These are phyloP conservation scores for Dendrolimus pini DNA, from an alignment of 2,888 invertebrate genomes.

Conservation along the genomic window DNA sequence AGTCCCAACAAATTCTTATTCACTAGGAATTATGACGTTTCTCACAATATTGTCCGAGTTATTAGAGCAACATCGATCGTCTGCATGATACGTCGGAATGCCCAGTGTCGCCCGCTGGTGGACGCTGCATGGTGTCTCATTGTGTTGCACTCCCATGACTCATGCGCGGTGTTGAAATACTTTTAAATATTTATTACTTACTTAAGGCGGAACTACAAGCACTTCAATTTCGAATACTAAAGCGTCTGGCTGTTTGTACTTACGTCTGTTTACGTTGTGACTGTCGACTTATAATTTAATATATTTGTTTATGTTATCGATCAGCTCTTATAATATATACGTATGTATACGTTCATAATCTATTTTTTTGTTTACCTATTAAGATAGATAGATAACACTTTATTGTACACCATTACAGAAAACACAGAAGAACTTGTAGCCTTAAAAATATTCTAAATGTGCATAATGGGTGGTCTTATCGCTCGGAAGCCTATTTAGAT, in stretches of 20 bases:
- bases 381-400: no score
- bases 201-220: slow-evolving; percentile 3
- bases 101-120: slow-evolving; percentile 43
- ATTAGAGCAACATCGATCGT: slow-evolving; percentile 47
- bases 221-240: background rate
- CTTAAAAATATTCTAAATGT: no score
- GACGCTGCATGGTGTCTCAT: slow-evolving; percentile 30
- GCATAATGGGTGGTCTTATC: no score
- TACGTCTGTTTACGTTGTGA: background rate
- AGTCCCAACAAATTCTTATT: slow-evolving; percentile 73
- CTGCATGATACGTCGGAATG: slow-evolving; percentile 48
- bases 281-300: background rate
- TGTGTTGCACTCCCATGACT: slow-evolving; percentile 40
- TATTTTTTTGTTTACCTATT: no score
- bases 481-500: no score
- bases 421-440: no score
- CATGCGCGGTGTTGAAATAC: slow-evolving; percentile 24
- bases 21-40: slow-evolving; percentile 67
- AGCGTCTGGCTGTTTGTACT: background rate
- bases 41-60: slow-evolving; percentile 54
- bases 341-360: no score
- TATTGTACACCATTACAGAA: no score
- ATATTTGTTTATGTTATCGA: background rate
- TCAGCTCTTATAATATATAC: no score
- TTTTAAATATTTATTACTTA: slow-evolving; percentile 8